Base-by-base conservation (phyloP, 2,797 vertebrate genomes). In the Molossus alvarezi region DNA sequence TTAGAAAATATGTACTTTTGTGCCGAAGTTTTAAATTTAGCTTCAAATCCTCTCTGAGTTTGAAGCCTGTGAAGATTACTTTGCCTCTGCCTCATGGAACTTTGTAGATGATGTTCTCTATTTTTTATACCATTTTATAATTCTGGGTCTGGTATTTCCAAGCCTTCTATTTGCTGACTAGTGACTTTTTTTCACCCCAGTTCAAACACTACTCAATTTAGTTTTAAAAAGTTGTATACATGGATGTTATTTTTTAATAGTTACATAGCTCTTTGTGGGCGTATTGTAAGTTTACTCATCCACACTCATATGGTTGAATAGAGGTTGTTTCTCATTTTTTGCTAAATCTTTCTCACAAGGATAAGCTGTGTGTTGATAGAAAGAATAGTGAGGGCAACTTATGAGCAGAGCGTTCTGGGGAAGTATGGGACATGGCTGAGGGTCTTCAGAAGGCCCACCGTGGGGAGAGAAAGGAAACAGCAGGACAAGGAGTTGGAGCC, bases 151-250 rank as follows among this genome's bases (percentile, higher is more conserved):
- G 14, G 7, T 64, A 29, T 81, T 92, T 90, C 41, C 80, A 27
- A 69, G 13, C 60, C 64, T 94, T 97, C 64, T 88, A 6, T 89
- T 94, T 85, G 21, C 45, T 27, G 3, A 77, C n/a, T 7, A 17
- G 41, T 87, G 13, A 27, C 51, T 71, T 76, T 58, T 65, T 58
- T 27, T 20, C 77, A 27, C 23, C 10, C 45, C 23, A 89, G 29
- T 93, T 94, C 55, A 93, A 93, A 75, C 25, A 73, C 41, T 62
- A 89, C 27, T 91, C 72, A 95, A 5, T 88, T 94, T 48, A 69
- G 27, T 84, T 48, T 29, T 12, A 33, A 23, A 1, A 72, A 64
- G 14, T 76, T 87, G 2, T 67, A 55, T 71, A 65, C 37, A 45
- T 79, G 23, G 7, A 29, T 87, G 6, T 85, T 89, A 18, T 65